phyloP scores from a whole-genome alignment of 2,888 invertebrate species.

The Drosophila dives region DNA sequence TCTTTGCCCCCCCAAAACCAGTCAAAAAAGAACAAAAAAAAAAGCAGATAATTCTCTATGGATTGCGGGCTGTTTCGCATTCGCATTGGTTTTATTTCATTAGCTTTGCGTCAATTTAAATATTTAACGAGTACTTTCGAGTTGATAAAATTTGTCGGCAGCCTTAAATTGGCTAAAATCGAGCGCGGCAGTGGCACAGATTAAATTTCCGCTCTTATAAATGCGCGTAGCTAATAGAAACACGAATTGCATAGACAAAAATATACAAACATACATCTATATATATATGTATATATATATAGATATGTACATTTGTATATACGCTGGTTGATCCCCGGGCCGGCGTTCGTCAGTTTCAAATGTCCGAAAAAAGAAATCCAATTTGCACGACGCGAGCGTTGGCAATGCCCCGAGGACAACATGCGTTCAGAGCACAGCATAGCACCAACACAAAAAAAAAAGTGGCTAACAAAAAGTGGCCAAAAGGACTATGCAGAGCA shows the following conservation, averaged over 20 bases:
- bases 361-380: constrained; percentile 76
- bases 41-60: constrained; percentile 42
- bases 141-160: constrained; percentile 63
- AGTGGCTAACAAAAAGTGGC: constrained; percentile 23
- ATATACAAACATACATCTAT: constrained; percentile 2
- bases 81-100: constrained; percentile 71
- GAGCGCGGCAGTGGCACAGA: constrained; percentile 53
- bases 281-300: neutral
- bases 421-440: constrained; percentile 62
- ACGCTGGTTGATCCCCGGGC: constrained; percentile 32
- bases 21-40: constrained; percentile 40
- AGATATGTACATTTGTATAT: constrained; percentile 2
- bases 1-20: constrained; percentile 11
- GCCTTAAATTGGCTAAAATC: constrained; percentile 71
- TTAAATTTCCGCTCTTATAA: constrained; percentile 76
- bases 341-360: constrained; percentile 67
- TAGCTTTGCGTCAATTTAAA: constrained; percentile 76
- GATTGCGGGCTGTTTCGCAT: constrained; percentile 39
- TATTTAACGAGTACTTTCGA: constrained; percentile 69
- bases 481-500: constrained; percentile 31
- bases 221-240: constrained; percentile 75
- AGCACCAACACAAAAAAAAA: constrained; percentile 42
- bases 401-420: constrained; percentile 71
- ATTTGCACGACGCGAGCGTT: constrained; percentile 68
- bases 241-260: constrained; percentile 12